phyloP scores from a whole-genome alignment of 1,140 invertebrate genomes.

The Metopolophium dirhodum region DNA sequence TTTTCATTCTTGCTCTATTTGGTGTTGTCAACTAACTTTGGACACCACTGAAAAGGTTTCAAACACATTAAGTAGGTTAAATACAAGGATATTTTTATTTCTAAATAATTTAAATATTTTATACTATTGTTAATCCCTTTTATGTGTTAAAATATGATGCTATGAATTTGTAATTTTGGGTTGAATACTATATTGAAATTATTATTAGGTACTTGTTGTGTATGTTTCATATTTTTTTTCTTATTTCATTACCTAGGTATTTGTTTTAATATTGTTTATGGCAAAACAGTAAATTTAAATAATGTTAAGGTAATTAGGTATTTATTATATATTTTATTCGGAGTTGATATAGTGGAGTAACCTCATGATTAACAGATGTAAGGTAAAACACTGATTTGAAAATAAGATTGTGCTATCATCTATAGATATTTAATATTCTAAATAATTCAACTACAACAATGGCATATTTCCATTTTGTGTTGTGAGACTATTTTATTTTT shows the following conservation, averaged over 20 bases:
- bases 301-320: too few species aligned
- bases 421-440: not conserved
- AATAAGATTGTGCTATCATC: not conserved
- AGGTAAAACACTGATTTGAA: not conserved
- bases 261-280: not conserved
- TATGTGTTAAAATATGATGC: not conserved
- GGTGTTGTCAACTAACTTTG: constrained; percentile 54
- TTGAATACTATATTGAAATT: not conserved
- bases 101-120: constrained; percentile 4
- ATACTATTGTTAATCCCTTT: not conserved
- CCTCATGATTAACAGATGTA: not conserved
- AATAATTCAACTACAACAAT: not conserved
- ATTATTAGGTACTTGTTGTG: not conserved
- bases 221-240: not conserved
- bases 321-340: not conserved
- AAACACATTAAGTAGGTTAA: constrained; percentile 49
- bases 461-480: not conserved
- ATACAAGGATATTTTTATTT: constrained; percentile 34
- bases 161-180: not conserved
- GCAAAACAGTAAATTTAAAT: not conserved
- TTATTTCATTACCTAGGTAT: not conserved
- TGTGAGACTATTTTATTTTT: not conserved
- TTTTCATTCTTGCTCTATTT: constrained; percentile 56
- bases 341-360: not conserved
- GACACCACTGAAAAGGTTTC: constrained; percentile 41